Evolutionary conservation across 1,140 invertebrate species (phyloP).

Genomic region (Trachymyrmex septentrionalis): DNA sequence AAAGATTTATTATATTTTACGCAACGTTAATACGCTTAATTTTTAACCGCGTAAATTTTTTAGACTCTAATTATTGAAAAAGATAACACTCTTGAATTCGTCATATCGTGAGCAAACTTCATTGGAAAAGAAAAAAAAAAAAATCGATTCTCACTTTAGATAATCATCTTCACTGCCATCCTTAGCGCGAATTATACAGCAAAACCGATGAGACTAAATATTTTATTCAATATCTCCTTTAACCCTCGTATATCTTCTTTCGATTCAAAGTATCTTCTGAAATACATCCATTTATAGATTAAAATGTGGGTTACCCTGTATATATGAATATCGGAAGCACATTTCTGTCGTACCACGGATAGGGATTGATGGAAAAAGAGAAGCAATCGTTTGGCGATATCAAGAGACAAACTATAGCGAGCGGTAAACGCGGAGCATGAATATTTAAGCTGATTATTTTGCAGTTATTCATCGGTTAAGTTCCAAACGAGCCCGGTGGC

Average conservation of each 20-base stretch:
- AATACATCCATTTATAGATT: conserved; percentile 31
- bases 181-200: neutral
- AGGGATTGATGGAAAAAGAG: conserved; percentile 29
- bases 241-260: neutral
- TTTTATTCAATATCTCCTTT: neutral
- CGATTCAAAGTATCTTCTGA: neutral
- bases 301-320: conserved; percentile 21
- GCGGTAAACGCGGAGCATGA: conserved; percentile 63
- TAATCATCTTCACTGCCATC: neutral
- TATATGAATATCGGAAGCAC: conserved; percentile 9
- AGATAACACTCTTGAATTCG: neutral
- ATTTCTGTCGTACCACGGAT: conserved; percentile 19
- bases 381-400: conserved; percentile 39
- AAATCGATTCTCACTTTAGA: neutral
- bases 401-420: conserved; percentile 24
- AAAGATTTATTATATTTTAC: neutral
- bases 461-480: conserved; percentile 79
- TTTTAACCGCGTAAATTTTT: neutral
- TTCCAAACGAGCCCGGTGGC: conserved; percentile 64
- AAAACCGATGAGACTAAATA: neutral
- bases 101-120: neutral
- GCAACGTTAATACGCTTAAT: neutral
- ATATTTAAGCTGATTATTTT: conserved; percentile 81
- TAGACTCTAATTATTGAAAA: neutral
- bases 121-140: neutral